Conservation (phyloP, 2,113 vertebrate species). For the Limnothrissa miodon region DNA sequence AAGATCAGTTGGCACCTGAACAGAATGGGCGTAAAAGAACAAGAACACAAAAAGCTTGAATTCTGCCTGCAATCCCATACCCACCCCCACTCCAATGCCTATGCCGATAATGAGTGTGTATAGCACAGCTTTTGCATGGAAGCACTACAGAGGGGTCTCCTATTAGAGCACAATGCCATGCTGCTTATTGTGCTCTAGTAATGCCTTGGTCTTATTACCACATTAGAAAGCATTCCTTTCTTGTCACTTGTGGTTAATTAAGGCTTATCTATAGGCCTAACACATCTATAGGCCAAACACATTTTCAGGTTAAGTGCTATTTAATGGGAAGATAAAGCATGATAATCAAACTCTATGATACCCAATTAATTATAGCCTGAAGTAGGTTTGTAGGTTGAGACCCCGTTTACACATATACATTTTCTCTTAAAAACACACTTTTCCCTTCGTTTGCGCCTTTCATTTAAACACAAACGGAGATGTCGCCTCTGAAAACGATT, state of each 20-base stretch:
- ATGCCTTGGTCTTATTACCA: not conserved
- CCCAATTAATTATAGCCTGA: not conserved
- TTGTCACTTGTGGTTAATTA: not conserved
- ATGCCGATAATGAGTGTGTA: slow-evolving; percentile 6
- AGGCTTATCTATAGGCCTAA: not conserved
- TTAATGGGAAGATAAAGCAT: not conserved
- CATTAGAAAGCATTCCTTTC: not conserved
- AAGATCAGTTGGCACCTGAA: slow-evolving; percentile 56
- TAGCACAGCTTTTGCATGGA: not conserved
- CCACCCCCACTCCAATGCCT: not conserved
- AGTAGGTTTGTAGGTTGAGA: not conserved
- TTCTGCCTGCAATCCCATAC: not conserved
- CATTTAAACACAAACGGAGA: too few relatives aligned
- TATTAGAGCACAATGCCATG: not conserved
- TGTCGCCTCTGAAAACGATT: too few relatives aligned
- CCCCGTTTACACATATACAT: too few relatives aligned
- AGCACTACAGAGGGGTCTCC: not conserved
- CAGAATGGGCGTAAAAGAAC: slow-evolving; percentile 53
- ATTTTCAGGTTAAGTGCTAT: not conserved
- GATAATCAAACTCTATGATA: not conserved
- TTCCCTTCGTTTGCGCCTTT: too few relatives aligned
- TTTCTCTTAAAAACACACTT: too few relatives aligned
- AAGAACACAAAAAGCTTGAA: not conserved
- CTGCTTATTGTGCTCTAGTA: not conserved
- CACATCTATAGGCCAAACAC: too few relatives aligned